These are phyloP conservation scores for Centruroides vittatus DNA, from an alignment of 1,140 invertebrate species.

Conservation along the genomic window DNA sequence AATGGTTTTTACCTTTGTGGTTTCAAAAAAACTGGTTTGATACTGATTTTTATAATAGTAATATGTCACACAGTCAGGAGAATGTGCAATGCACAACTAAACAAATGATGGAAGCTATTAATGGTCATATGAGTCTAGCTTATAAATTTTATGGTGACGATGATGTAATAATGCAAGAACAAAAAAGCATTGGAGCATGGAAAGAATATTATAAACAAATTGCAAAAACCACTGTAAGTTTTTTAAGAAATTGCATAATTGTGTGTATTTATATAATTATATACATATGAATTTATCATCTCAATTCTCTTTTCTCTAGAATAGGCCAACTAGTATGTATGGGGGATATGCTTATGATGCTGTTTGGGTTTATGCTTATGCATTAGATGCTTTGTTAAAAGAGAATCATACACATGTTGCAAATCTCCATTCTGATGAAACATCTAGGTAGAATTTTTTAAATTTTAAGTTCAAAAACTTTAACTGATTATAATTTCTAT, in stretches of 20 bases:
- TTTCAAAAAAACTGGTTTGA: conserved; percentile 49
- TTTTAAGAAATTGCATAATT: not conserved
- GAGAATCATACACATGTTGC: conserved; percentile 40
- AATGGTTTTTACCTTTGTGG: conserved; percentile 71
- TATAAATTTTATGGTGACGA: conserved; percentile 50
- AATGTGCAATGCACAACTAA: conserved; percentile 42
- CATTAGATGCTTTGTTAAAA: conserved; percentile 46
- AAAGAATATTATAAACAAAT: conserved; percentile 8
- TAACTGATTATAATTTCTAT: no score
- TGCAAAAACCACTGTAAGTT: conserved; percentile 7
- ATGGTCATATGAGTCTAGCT: conserved; percentile 55
- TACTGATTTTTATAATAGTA: conserved; percentile 41
- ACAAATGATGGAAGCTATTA: conserved; percentile 51
- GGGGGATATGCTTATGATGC: conserved; percentile 68
- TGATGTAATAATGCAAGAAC: conserved; percentile 45
- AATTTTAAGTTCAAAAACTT: not conserved
- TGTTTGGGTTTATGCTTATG: conserved; percentile 65
- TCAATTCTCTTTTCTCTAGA: not conserved
- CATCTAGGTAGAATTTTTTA: conserved; percentile 33
- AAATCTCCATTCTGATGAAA: conserved; percentile 40
- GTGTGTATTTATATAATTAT: no score
- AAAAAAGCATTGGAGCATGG: conserved; percentile 29
- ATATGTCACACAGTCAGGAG: conserved; percentile 25
- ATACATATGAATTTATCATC: no score
- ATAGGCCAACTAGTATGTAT: conserved; percentile 32